phyloP scores from a whole-genome alignment of 2,797 vertebrate genomes.

The Eleutherodactylus coqui region DNA sequence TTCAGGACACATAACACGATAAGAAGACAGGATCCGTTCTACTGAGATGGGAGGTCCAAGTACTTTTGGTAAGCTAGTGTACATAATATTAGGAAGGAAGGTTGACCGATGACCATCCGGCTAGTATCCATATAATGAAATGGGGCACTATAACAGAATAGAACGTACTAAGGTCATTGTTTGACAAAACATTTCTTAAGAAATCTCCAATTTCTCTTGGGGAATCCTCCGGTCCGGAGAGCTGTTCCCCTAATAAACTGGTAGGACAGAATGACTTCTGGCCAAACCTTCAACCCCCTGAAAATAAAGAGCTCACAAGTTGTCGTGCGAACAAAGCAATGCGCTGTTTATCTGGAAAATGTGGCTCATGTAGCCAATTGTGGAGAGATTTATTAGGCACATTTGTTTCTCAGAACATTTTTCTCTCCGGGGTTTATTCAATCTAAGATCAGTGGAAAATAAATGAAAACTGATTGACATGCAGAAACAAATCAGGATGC shows the following conservation, averaged over 20 bases:
- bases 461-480: constrained; percentile 28
- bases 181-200: constrained; percentile 2
- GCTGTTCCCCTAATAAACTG: constrained; percentile 19
- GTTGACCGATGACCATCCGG: not conserved
- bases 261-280: not conserved
- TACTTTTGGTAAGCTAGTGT: no score
- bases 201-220: not conserved
- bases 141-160: not conserved
- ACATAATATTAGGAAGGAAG: not conserved
- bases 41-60: no score
- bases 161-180: not conserved
- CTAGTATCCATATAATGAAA: not conserved
- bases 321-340: not conserved
- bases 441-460: constrained; percentile 32
- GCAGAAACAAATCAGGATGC: not conserved
- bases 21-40: no score
- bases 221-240: not conserved
- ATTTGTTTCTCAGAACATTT: constrained; percentile 51
- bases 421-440: constrained; percentile 1
- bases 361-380: constrained; percentile 7
- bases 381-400: constrained; percentile 48
- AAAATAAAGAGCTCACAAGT: constrained; percentile 37
- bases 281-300: not conserved
- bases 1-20: no score
- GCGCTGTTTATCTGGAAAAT: constrained; percentile 42